Evolutionary conservation across 2,888 invertebrate species (phyloP).

Genomic region (Lamproptera curius): DNA sequence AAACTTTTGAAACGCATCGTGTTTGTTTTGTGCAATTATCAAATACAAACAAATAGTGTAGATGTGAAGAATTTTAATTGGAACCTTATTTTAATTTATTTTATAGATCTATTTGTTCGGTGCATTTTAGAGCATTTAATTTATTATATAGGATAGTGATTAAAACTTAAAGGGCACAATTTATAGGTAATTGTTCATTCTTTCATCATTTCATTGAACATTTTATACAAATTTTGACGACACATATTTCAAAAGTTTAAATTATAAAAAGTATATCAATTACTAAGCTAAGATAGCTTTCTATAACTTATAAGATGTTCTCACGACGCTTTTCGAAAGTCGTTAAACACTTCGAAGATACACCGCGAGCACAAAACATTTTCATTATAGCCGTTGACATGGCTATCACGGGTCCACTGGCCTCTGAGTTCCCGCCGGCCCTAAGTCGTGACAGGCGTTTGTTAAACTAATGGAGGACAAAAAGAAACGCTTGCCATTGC

Average conservation of each 20-base stretch:
- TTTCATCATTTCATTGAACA: too few relatives aligned
- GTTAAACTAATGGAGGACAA: conserved; percentile 66
- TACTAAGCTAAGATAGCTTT: background rate
- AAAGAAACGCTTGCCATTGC: conserved; percentile 62
- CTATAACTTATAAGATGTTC: conserved; percentile 2
- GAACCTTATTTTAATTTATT: too few relatives aligned
- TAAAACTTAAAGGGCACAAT: too few relatives aligned
- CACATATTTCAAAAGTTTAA: too few relatives aligned
- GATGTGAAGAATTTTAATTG: too few relatives aligned
- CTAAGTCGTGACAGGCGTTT: conserved; percentile 68
- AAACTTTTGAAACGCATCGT: conserved; percentile 2
- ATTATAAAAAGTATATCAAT: too few relatives aligned
- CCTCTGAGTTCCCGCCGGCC: conserved; percentile 34
- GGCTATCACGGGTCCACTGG: conserved; percentile 28
- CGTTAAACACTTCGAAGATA: background rate
- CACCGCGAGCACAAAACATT: conserved; percentile 20
- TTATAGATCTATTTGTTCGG: too few relatives aligned
- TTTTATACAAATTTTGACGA: too few relatives aligned
- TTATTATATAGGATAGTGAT: too few relatives aligned
- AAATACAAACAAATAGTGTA: too few relatives aligned
- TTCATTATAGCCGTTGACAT: conserved; percentile 32
- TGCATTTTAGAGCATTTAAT: too few relatives aligned
- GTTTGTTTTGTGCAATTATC: conserved; percentile 1
- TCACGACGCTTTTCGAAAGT: background rate
- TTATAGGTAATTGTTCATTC: too few relatives aligned